A percentile compares a stretch with the other conserved stretches of the same genome.
These are phyloP conservation scores for Macaria notata DNA, from an alignment of 2,888 invertebrate species.

Conservation along the genomic window DNA sequence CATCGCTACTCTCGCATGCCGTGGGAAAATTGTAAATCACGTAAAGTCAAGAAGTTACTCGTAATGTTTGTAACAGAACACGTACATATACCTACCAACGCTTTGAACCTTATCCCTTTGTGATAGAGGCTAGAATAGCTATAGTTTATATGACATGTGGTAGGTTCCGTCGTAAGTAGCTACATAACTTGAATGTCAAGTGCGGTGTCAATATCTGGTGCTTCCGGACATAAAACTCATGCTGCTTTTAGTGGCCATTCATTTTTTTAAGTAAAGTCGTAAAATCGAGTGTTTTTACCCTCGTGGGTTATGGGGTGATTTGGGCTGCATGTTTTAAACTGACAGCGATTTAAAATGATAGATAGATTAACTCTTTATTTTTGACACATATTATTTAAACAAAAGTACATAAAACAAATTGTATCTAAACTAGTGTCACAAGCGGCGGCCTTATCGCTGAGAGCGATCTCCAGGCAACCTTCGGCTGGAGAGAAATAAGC, in stretches of 20 bases:
- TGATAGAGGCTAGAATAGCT: constrained; percentile 8
- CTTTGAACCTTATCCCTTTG: constrained; percentile 15
- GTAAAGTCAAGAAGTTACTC: constrained; percentile 35
- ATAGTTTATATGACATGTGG: not conserved
- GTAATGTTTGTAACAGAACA: constrained; percentile 16
- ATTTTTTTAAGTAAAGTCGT: too few species aligned
- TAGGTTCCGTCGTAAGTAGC: not conserved
- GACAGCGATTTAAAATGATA: too few species aligned
- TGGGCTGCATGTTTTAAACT: too few species aligned
- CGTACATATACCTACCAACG: constrained; percentile 6
- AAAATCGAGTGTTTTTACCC: too few species aligned
- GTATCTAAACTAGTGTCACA: too few species aligned
- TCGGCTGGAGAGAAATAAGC: too few species aligned
- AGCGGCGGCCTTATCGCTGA: too few species aligned
- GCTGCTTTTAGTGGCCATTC: not conserved
- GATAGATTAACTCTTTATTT: too few species aligned
- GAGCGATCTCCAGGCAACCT: too few species aligned
- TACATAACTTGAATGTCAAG: constrained; percentile 39
- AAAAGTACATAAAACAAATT: too few species aligned
- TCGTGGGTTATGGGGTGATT: too few species aligned
- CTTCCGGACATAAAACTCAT: constrained; percentile 5
- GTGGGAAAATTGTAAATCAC: constrained; percentile 56
- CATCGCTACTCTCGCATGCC: constrained; percentile 38
- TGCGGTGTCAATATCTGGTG: constrained; percentile 26
- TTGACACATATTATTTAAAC: too few species aligned